Percentiles rank a stretch among this genome's conserved stretches.
Conservation (phyloP, 2,797 vertebrate species). For the Helicolenus hilgendorfi region DNA sequence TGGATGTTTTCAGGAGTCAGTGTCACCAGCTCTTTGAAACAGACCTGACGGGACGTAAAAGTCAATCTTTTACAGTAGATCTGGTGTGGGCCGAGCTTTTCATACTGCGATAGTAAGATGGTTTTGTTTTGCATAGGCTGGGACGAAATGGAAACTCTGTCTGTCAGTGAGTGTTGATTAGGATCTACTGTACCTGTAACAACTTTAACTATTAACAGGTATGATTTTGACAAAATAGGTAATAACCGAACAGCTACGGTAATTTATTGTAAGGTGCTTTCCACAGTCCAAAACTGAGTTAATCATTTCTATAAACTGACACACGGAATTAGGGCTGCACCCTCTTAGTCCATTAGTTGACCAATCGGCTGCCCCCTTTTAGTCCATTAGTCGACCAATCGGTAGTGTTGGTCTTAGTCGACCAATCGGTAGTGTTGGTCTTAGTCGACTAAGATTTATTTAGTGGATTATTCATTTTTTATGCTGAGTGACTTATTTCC, state of each 20-base stretch:
- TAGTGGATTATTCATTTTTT: too few species aligned
- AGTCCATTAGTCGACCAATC: too few species aligned
- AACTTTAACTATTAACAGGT: background rate
- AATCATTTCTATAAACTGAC: background rate
- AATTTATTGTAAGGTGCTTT: background rate
- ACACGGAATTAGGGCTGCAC: too few species aligned
- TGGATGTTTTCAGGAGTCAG: constrained; percentile 69
- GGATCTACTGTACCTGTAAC: background rate
- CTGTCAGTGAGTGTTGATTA: background rate
- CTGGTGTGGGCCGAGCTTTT: too few species aligned
- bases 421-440: too few species aligned
- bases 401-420: too few species aligned
- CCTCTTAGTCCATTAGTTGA: too few species aligned
- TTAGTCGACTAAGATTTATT: too few species aligned
- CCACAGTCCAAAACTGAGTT: background rate
- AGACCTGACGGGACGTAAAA: constrained; percentile 53
- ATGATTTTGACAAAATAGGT: background rate
- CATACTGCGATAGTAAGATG: background rate
- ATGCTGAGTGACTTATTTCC: too few species aligned
- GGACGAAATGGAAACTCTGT: background rate
- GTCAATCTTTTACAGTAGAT: background rate
- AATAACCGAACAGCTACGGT: background rate
- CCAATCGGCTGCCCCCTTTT: too few species aligned
- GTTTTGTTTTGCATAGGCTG: background rate
- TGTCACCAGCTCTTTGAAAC: constrained; percentile 85